These are phyloP conservation scores for Nyleta sp. DNA, from an alignment of 2,888 invertebrate genomes.

Conservation along the genomic window DNA sequence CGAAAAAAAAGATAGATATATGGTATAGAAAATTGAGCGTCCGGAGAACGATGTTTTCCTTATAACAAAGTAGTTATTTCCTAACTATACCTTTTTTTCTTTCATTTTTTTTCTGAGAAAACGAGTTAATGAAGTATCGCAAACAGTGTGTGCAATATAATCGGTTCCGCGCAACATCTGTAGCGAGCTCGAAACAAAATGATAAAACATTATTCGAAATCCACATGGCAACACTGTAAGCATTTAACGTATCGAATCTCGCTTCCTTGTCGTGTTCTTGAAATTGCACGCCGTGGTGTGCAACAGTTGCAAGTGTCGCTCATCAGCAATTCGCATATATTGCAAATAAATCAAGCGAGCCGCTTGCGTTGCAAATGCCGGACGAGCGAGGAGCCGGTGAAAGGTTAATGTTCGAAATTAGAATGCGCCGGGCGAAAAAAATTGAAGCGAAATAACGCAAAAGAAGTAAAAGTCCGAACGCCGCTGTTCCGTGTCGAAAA, in stretches of 20 bases:
- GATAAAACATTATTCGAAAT: slow-evolving; percentile 32
- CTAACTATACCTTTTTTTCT: too few species aligned
- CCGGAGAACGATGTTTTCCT: not conserved
- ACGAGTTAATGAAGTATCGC: not conserved
- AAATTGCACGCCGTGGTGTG: slow-evolving; percentile 45
- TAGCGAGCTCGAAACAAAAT: slow-evolving; percentile 5
- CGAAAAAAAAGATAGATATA: too few species aligned
- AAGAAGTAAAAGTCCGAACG: not conserved
- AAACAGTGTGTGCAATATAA: not conserved
- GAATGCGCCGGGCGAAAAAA: slow-evolving; percentile 23
- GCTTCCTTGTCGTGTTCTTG: slow-evolving; percentile 59
- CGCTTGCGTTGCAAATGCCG: slow-evolving; percentile 13
- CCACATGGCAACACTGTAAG: slow-evolving; percentile 52
- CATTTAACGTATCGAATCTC: slow-evolving; percentile 40
- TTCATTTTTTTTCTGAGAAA: too few species aligned
- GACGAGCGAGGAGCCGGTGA: slow-evolving; percentile 13
- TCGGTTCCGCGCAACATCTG: not conserved
- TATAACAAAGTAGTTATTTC: too few species aligned
- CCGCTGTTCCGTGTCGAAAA: slow-evolving; percentile 37
- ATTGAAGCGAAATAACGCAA: slow-evolving; percentile 6
- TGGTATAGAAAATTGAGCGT: not conserved
- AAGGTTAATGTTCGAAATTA: slow-evolving; percentile 51
- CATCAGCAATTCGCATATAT: slow-evolving; percentile 45
- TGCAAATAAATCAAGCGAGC: slow-evolving; percentile 27
- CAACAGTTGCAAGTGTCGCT: slow-evolving; percentile 44